Evolutionary conservation across 1,140 invertebrate genomes (phyloP).

Genomic region (Fopius arisanus): DNA sequence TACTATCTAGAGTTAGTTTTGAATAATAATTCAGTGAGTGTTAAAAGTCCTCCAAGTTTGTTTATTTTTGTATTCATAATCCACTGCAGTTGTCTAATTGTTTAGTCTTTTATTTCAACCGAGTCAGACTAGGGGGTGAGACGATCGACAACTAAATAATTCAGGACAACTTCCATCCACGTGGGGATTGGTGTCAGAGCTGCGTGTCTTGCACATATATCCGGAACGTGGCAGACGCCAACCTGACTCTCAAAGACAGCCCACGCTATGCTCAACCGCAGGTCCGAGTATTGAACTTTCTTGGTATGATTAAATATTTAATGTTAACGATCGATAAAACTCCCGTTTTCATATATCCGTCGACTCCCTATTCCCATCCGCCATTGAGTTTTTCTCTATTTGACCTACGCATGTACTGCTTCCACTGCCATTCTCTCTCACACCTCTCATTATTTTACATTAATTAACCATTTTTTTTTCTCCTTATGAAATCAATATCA

Average conservation of each 20-base stretch:
- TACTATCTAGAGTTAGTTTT: too few species aligned
- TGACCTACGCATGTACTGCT: slow-evolving; percentile 16
- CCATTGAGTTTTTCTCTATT: slow-evolving; percentile 23
- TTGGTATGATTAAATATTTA: slow-evolving; percentile 54
- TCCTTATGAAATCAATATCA: too few species aligned
- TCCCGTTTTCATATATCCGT: slow-evolving; percentile 34
- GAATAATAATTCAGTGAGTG: too few species aligned
- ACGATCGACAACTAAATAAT: slow-evolving; percentile 30
- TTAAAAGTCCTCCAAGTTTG: too few species aligned
- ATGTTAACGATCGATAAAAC: slow-evolving; percentile 48
- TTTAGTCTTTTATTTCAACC: not conserved
- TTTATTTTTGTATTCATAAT: too few species aligned
- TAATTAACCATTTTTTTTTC: not conserved
- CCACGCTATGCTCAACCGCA: slow-evolving; percentile 36
- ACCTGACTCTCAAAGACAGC: slow-evolving; percentile 21
- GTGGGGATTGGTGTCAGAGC: slow-evolving; percentile 12
- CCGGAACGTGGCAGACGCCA: slow-evolving; percentile 3
- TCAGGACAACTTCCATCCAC: slow-evolving; percentile 22
- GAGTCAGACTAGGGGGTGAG: not conserved
- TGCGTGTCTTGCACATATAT: slow-evolving; percentile 6
- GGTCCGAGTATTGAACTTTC: slow-evolving; percentile 53
- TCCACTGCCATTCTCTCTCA: slow-evolving; percentile 4
- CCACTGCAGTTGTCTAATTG: not conserved
- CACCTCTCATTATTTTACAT: too few species aligned
- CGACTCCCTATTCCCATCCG: slow-evolving; percentile 32